Base-by-base conservation (phyloP, 2,797 vertebrate genomes). In the Coendou prehensilis region DNA sequence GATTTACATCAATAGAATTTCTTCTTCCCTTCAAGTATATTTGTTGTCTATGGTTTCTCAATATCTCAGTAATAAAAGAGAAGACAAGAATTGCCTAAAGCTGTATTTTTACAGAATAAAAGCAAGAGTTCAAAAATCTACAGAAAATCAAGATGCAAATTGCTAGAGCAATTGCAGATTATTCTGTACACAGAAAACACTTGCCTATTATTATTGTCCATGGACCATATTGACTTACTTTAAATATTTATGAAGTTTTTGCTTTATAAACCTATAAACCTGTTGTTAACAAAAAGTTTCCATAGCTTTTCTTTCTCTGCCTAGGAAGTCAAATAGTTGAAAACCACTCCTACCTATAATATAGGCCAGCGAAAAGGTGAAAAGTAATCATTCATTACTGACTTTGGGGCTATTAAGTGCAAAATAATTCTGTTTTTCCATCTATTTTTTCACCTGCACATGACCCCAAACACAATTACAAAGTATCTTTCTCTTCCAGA, bases 61-160 rank as follows among this genome's bases (percentile, higher is more conserved):
- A n/a, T 71, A 86, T 96, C 81, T 94, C 87, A 87, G 81, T 7
- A 93, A 45, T 85, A 61, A 93, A 94, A 88, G 57, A 92, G 69
- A 61, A 8, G 4, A 54, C 17, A 33, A 91, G 45, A 94, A 84
- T 97, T 95, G 67, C 33, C 82, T 91, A 69, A 80, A 6, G 41
- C 79, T 95, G 79, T 80, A 85, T 81, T 93, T 89, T 93, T 84
- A 97, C 28, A 75, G 30, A 92, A 92, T 88, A 80, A 96, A 97
- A 73, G 63, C 41, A 82, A 96, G 69, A 97, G 15, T 85, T 97
- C 69, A 92, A 97, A 98, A 97, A 95, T 69, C 85, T 89, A 97
- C 52, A 78, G 97, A 89, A 98, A 98, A 96, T 93, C 85, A 96
- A 94, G 56, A 69, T 94, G 83, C 28, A 97, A 95, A 97, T 89